Base-by-base conservation (phyloP, 2,113 vertebrate genomes). In the Pygoscelis adeliae region DNA sequence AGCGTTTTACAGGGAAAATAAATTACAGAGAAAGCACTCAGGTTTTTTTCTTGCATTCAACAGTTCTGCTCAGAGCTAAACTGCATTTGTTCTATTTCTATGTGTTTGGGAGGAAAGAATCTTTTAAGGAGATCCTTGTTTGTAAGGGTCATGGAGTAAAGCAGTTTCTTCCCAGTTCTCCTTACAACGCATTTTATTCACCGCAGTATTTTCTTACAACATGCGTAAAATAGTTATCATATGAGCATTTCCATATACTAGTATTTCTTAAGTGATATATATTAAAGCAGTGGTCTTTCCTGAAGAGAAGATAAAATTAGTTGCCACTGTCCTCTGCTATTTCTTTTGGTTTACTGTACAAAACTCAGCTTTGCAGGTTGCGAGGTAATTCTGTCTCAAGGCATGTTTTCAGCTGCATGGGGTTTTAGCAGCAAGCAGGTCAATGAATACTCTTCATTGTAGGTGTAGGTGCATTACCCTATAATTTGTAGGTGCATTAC, bases 141-240 rank as follows among this genome's bases (percentile, higher is more conserved):
- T 47, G n/a, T 3, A 46, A 34, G 25, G 29, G 15, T 5, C 67
- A 42, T 1, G 71, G 52, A 63, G 6, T 36, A 46, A 87, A 55
- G 53, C 44, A 40, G 4, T 6, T 63, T 59, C 62, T 58, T 23
- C 49, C 36, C 11, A 17, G 17, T 15, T 83, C n/a, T 53, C 71
- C 66, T 65, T 47, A 19, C 23, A 79, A 58, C 4, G 29, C 4
- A 15, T 29, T 61, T 69, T 34, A 40, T 8, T 42, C 44, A 53
- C 59, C 4, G 1, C 56, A 67, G 0, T 5, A 7, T 66, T 50
- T 83, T 49, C 53, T 27, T 36, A 13, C 15, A 30, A 8, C 10
- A 5, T 0, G 20, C 3, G 1, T 9, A 40, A 32, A 62, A 36
- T 2, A 73, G 12, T 26, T 14, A 40, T 4, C 18, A 19, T 11